Evolutionary conservation across 2,113 vertebrate genomes (phyloP).

Genomic region (Corythornis madagascariensis): DNA sequence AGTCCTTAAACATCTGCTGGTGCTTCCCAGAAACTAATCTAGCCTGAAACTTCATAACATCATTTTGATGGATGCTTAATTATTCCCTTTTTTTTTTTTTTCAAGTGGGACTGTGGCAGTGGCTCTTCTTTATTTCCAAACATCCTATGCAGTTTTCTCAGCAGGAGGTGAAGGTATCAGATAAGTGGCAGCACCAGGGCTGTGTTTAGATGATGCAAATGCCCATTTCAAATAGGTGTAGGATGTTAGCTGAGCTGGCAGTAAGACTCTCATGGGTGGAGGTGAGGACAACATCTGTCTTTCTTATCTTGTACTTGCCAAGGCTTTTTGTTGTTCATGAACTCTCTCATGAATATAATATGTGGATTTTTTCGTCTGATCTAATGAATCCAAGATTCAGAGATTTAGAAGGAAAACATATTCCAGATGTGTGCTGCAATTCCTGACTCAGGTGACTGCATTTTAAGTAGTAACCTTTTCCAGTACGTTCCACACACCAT

Average conservation of each 20-base stretch:
- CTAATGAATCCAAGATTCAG: slow-evolving; percentile 70
- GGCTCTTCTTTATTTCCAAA: slow-evolving; percentile 9
- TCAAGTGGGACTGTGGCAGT: not conserved
- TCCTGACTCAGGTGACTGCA: slow-evolving; percentile 43
- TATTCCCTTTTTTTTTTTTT: slow-evolving; percentile 50
- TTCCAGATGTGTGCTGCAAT: slow-evolving; percentile 69
- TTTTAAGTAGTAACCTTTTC: slow-evolving; percentile 41
- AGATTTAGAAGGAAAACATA: slow-evolving; percentile 49
- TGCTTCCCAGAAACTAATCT: not conserved
- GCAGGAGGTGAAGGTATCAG: slow-evolving; percentile 9
- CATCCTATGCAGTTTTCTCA: slow-evolving; percentile 33
- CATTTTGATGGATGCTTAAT: slow-evolving; percentile 32
- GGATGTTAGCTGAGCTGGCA: slow-evolving; percentile 39
- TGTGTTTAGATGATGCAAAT: not conserved
- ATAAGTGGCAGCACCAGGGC: not conserved
- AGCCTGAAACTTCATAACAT: slow-evolving; percentile 1
- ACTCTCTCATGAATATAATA: slow-evolving; percentile 77
- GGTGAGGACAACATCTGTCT: slow-evolving; percentile 72
- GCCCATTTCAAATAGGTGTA: slow-evolving; percentile 1
- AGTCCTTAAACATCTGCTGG: not conserved
- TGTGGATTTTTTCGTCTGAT: slow-evolving; percentile 68
- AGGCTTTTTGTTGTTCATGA: slow-evolving; percentile 61
- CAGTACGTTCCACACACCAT: not conserved
- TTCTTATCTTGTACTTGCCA: slow-evolving; percentile 54
- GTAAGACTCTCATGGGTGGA: slow-evolving; percentile 19